Evolutionary conservation across 2,113 vertebrate genomes (phyloP), one percentile per base, ranked within the genome.

Genomic region (Chloropsis hardwickii): DNA sequence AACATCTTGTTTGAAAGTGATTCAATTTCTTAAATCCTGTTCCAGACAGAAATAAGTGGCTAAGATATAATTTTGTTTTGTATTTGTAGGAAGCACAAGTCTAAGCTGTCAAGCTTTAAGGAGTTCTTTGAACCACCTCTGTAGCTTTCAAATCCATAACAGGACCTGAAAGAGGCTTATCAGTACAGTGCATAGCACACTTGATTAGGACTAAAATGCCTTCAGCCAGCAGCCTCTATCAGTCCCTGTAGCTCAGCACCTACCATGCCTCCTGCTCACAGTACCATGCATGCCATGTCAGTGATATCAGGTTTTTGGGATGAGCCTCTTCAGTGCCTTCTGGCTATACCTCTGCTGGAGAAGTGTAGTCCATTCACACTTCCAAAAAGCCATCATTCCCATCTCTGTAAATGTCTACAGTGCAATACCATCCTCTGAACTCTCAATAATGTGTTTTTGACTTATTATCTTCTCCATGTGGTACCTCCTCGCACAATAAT

Each of bases 261-360:
- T 15, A 1, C n/a, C 0, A 1, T n/a, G 47, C 28, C 31, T 42
- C n/a, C 14, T 25, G 5, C 16, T 66, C 0, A 2, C 29, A 14
- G 24, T 14, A 5, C n/a, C 16, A 10, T 5, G 31, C 19, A 2
- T 0, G 1, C 45, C 31, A 14, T 0, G 1, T 2, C 31, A 53
- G n/a, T 44, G 72, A 66, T 35, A 51, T 0, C 1, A 1, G 3
- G 2, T 2, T 39, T 80, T 66, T 58, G 2, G 2, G 27, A 56
- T 50, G 9, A 76, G 23, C 7, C 18, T 77, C 21, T 39, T 44
- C 31, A 14, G 24, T 44, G 61, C 31, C 42, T 67, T 15, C n/a
- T 60, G 35, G 12, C 29, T 91, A 4, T 35, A 23, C 12, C 22
- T 60, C 37, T 42, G 5, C 20, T 44, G 45, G 33, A 71, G 33